A percentile compares a stretch with the other conserved stretches of the same genome.
phyloP scores from a whole-genome alignment of 2,888 invertebrate species.

The Thysanoteuthis rhombus region DNA sequence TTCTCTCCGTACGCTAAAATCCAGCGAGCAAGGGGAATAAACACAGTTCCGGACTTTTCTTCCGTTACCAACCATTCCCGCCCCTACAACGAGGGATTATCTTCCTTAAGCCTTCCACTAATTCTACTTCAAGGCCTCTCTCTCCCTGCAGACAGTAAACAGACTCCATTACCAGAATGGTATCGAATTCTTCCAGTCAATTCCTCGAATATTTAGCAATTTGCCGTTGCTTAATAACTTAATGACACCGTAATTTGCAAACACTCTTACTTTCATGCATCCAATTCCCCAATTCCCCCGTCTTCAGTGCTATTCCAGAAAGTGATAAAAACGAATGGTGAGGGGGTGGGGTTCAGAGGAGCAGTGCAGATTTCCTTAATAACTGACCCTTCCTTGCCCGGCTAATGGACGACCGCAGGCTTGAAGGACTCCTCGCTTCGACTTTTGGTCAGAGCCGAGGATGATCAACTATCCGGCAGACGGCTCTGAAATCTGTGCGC shows the following conservation, averaged over 20 bases:
- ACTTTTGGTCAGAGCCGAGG: neutral
- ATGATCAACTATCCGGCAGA: neutral
- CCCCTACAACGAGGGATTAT: neutral
- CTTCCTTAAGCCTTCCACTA: neutral
- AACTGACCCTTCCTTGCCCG: neutral
- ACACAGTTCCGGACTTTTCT: neutral
- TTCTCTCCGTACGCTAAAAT: neutral
- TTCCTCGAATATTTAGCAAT: neutral
- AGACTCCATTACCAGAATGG: neutral
- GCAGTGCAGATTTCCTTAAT: neutral
- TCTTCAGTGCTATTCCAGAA: neutral
- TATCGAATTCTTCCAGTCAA: neutral
- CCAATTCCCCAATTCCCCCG: neutral
- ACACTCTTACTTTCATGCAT: neutral
- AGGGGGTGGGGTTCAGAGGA: neutral
- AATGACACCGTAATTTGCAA: constrained; percentile 12
- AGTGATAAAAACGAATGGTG: neutral
- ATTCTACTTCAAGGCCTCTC: neutral
- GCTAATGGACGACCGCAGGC: neutral
- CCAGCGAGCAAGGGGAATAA: neutral
- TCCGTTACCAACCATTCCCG: neutral
- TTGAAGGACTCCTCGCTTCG: neutral
- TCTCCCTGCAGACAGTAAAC: constrained; percentile 12
- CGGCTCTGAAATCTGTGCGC: neutral
- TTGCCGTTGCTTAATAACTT: neutral